Evolutionary conservation across 2,113 vertebrate genomes (phyloP), one percentile per base, ranked within the genome.

Genomic region (Pseudonaja textilis): DNA sequence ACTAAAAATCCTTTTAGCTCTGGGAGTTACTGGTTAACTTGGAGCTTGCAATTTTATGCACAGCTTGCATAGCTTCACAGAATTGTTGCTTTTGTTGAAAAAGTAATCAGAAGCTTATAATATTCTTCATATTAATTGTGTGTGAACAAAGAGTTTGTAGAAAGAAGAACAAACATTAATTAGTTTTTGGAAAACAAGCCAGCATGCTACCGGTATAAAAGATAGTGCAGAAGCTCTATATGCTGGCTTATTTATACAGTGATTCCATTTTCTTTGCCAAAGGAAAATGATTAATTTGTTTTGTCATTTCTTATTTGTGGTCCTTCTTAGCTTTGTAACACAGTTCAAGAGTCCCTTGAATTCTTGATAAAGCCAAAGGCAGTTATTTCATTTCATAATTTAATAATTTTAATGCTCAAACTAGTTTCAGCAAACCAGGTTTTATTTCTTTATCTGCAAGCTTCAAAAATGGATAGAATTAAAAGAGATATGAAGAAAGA

Each of bases 241-340:
- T 47, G 26, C 59, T 87, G 26, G 56, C 3, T 16, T 3, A 5
- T 45, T 16, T 55, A 34, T 55, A 2, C 42, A 10, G 29, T 8
- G 25, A 26, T 52, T 3, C 1, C 1, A 3, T 26, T 8, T 23
- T 2, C 47, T 81, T 45, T 29, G 0, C 10, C 6, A 29, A 89
- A 1, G 26, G 0, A 69, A 81, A n/a, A 3, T n/a, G 4, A 2
- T 69, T 52, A 52, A 23, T 57, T 87, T 69, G 56, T 92, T 10
- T 0, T 23, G 1, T 26, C 5, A 0, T 10, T 91, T 85, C 2
- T 47, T 89, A 29, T 57, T 87, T 81, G 29, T 23, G 3, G 4
- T 11, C 26, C 1, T 3, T 57, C 57, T 18, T 12, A 45, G 0
- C 23, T 57, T 0, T 29, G 0, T 10, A 0, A 5, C 6, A 1